Conservation (phyloP, 2,113 vertebrate species). For the Micromys minutus region DNA sequence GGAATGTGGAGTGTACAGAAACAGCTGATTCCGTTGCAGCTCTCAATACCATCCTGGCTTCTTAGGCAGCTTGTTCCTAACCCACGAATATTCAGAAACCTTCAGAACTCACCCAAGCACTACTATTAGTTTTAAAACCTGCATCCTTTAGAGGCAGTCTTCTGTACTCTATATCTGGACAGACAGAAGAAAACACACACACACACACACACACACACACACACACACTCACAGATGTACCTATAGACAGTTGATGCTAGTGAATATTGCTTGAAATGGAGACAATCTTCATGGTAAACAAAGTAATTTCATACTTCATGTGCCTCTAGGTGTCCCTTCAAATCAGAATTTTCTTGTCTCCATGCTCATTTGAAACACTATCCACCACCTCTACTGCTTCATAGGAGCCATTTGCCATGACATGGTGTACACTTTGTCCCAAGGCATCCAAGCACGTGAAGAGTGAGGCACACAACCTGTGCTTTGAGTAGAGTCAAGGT, state of each 20-base stretch:
- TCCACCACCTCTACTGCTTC: background rate
- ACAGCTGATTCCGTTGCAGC: background rate
- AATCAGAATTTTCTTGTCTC: background rate
- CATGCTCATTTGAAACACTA: background rate
- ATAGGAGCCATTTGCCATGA: no score
- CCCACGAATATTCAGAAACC: background rate
- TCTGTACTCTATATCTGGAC: background rate
- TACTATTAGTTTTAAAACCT: no score
- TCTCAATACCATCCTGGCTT: background rate
- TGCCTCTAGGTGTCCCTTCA: background rate
- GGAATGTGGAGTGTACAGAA: background rate
- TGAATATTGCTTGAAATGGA: background rate
- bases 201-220: background rate
- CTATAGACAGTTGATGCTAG: background rate
- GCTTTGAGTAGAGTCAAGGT: background rate
- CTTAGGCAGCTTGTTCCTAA: background rate
- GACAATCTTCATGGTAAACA: background rate
- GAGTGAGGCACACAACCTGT: background rate
- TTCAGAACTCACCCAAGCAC: no score
- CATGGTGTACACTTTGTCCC: background rate
- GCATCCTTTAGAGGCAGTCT: background rate
- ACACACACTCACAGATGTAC: no score
- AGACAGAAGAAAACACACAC: background rate
- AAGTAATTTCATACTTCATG: background rate
- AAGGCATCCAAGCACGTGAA: rapidly evolving